phyloP scores from a whole-genome alignment of 2,113 vertebrate genomes.

The Cygnus atratus region DNA sequence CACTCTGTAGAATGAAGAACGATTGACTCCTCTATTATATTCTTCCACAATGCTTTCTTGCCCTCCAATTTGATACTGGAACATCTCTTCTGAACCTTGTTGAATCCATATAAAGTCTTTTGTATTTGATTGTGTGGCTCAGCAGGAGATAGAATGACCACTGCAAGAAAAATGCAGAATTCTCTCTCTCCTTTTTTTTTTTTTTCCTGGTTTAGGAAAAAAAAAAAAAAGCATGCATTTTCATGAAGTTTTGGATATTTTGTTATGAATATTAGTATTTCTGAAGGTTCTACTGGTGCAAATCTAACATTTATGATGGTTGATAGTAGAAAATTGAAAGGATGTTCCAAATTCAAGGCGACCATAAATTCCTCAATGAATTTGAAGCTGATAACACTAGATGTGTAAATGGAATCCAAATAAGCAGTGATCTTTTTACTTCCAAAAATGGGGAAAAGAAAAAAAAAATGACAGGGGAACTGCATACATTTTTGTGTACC shows the following conservation, averaged over 20 bases:
- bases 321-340: not conserved
- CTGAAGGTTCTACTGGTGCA: not conserved
- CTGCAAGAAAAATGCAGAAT: not conserved
- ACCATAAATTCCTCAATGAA: not conserved
- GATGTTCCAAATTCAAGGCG: not conserved
- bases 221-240: not conserved
- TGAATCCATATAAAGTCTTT: not conserved
- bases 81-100: not conserved
- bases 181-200: not conserved
- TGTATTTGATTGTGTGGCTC: not conserved
- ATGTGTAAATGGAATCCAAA: not conserved
- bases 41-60: not conserved
- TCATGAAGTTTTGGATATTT: not conserved
- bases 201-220: not conserved
- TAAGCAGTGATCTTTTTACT: not conserved
- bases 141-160: not conserved
- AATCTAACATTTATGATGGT: not conserved
- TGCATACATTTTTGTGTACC: not conserved
- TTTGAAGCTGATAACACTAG: not conserved
- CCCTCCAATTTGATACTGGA: not conserved
- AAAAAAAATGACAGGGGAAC: not conserved
- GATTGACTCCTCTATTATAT: not conserved
- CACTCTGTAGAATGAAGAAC: not conserved
- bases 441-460: not conserved
- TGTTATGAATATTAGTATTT: not conserved